Evolutionary conservation across 2,797 vertebrate genomes (phyloP), one percentile per base, ranked within the genome.

Genomic region (Parauchenoglanis punctatus): DNA sequence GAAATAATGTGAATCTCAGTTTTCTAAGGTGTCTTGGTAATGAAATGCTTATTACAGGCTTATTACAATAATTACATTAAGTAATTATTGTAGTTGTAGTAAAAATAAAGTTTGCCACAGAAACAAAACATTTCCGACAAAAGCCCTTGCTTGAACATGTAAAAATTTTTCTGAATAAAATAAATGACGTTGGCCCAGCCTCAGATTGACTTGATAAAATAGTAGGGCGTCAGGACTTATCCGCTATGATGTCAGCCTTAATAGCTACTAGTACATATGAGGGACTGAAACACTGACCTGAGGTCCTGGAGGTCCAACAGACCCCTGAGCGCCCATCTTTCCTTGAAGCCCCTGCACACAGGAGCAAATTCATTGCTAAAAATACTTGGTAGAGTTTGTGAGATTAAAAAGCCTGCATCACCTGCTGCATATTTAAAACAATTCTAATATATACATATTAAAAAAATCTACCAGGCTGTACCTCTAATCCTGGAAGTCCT

Each of bases 281-380:
- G 7, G 7, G 59, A 35, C 31, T 72, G 49, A 84, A 85, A 65
- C 12, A 90, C 95, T 95, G 88, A 97, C 97, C 95, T 0, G 90
- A 63, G 86, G 91, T 73, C 97, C 96, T 0, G 85, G 90, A 61
- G 88, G 89, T 10, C 97, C 96, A 0, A 25, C 81, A 52, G 91
- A 86, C 72, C 97, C 97, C 0, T 61, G 88, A 72, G 90, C 49
- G 70, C 97, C 97, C 82, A 94, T 92, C 0, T 90, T 92, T 61
- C 96, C 96, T 0, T 56, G 59, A 17, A 73, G 52, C 2, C 96
- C 96, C 97, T 97, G 63, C n/a, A 86, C 77, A 88, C 7, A 28
- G 31, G 2, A 88, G 23, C 1, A 81, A 59, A 77, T 58, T 1
- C 23, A 17, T 83, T 49, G 46, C n/a, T 76, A 17, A 10, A 12